These are phyloP conservation scores for Aspidiotus rigidus DNA, from an alignment of 2,888 invertebrate genomes.

Conservation along the genomic window DNA sequence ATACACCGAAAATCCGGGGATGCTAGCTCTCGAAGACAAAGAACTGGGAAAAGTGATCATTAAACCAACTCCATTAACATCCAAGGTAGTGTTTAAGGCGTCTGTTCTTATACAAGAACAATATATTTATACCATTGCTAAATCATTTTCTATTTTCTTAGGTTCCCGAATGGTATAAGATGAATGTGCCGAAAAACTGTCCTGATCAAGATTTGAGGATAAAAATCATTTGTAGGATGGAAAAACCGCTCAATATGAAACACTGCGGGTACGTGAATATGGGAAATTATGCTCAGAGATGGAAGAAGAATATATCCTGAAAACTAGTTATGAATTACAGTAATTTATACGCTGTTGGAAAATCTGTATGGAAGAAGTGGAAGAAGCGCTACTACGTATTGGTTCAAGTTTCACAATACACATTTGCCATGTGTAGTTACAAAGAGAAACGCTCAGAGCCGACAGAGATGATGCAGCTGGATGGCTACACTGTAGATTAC, in stretches of 20 bases:
- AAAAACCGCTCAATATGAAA: constrained; percentile 98
- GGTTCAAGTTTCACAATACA: constrained; percentile 99
- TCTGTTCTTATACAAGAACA: too few species aligned
- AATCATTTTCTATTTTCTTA: constrained; percentile 41
- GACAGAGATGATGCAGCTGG: constrained; percentile 98
- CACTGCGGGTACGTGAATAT: constrained; percentile 72
- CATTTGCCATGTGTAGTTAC: constrained; percentile 99
- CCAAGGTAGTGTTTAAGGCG: constrained; percentile 67
- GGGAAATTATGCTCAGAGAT: constrained; percentile 10
- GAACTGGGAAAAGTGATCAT: constrained; percentile 89
- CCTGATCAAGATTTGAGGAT: constrained; percentile 93
- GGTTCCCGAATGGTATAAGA: constrained; percentile 96
- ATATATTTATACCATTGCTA: too few species aligned
- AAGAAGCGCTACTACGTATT: constrained; percentile 96
- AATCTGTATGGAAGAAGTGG: constrained; percentile 99
- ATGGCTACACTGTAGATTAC: constrained; percentile 98
- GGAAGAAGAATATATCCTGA: neutral
- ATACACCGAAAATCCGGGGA: constrained; percentile 94
- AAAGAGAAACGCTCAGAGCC: constrained; percentile 99
- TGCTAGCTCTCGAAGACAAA: constrained; percentile 96
- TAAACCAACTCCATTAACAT: constrained; percentile 76
- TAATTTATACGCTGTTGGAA: constrained; percentile 84
- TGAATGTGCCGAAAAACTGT: constrained; percentile 88
- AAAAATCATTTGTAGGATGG: constrained; percentile 96
- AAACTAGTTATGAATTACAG: constrained; percentile 45